phyloP scores from a whole-genome alignment of 2,113 vertebrate species.

The Mormyrus iriodes region DNA sequence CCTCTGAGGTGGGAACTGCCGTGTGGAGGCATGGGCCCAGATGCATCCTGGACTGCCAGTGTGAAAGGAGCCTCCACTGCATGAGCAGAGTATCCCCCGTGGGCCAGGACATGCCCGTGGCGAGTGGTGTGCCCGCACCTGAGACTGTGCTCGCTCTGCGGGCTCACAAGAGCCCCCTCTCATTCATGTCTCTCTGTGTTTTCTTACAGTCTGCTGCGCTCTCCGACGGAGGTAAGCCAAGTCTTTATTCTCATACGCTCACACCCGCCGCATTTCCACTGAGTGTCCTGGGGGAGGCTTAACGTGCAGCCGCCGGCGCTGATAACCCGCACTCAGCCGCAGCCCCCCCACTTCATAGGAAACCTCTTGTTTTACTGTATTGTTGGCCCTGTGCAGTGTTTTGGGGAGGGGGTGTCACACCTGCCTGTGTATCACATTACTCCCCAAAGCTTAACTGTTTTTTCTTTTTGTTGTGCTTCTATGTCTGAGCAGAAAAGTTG shows the following conservation, averaged over 20 bases:
- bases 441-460: neutral
- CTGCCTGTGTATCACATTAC: constrained; percentile 5
- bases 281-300: neutral
- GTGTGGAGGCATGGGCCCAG: constrained; percentile 24
- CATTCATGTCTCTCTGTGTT: constrained; percentile 81
- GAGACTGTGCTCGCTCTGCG: neutral
- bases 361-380: neutral
- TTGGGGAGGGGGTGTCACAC: neutral
- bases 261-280: neutral
- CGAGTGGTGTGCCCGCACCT: neutral
- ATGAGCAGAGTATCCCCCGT: constrained; percentile 4
- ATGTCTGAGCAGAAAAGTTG: neutral
- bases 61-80: constrained; percentile 11
- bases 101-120: constrained; percentile 4
- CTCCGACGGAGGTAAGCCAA: constrained; percentile 93
- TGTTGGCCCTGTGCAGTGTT: neutral
- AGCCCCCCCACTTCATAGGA: neutral
- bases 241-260: neutral
- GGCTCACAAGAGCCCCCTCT: constrained; percentile 50
- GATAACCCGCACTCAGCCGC: too few relatives aligned
- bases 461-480: neutral
- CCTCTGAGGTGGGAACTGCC: constrained; percentile 29
- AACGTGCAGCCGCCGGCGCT: too few relatives aligned
- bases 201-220: constrained; percentile 90
- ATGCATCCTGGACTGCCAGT: constrained; percentile 20